These are phyloP conservation scores for Lochmaea capreae DNA, from an alignment of 2,888 invertebrate species.

Conservation along the genomic window DNA sequence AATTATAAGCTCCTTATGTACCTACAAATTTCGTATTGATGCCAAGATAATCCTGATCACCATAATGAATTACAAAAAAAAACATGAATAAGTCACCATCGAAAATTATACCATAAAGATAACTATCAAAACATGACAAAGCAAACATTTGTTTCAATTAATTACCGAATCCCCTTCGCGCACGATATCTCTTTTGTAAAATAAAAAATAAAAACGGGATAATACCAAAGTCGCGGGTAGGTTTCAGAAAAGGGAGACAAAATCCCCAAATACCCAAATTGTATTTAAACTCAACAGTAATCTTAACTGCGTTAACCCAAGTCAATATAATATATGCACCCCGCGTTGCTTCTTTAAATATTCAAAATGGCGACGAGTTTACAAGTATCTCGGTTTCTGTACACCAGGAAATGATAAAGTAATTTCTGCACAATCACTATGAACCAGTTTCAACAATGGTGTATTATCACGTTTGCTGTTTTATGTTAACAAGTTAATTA, in stretches of 20 bases:
- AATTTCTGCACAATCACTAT: constrained; percentile 43
- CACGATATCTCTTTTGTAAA: constrained; percentile 24
- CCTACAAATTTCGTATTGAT: constrained; percentile 10
- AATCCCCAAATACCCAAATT: constrained; percentile 44
- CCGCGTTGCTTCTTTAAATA: constrained; percentile 52
- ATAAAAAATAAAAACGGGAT: constrained; percentile 13
- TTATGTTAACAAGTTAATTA: constrained; percentile 45
- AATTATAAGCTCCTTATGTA: not conserved
- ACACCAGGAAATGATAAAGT: constrained; percentile 39
- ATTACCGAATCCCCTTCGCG: constrained; percentile 28
- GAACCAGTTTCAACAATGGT: constrained; percentile 39
- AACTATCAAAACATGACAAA: constrained; percentile 40
- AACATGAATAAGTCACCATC: constrained; percentile 17
- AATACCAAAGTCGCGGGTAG: constrained; percentile 18
- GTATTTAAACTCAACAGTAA: constrained; percentile 53
- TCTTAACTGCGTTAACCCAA: constrained; percentile 55
- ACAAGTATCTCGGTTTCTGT: constrained; percentile 40
- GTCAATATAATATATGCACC: constrained; percentile 57
- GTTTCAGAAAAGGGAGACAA: constrained; percentile 31
- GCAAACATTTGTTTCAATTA: constrained; percentile 39
- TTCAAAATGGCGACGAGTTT: constrained; percentile 54
- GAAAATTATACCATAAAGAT: constrained; percentile 38
- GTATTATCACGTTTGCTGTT: constrained; percentile 37
- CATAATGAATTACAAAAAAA: constrained; percentile 31
- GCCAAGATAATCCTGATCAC: constrained; percentile 28